These are phyloP conservation scores for Typhlomys cinereus DNA, from an alignment of 2,113 vertebrate genomes.

Conservation along the genomic window DNA sequence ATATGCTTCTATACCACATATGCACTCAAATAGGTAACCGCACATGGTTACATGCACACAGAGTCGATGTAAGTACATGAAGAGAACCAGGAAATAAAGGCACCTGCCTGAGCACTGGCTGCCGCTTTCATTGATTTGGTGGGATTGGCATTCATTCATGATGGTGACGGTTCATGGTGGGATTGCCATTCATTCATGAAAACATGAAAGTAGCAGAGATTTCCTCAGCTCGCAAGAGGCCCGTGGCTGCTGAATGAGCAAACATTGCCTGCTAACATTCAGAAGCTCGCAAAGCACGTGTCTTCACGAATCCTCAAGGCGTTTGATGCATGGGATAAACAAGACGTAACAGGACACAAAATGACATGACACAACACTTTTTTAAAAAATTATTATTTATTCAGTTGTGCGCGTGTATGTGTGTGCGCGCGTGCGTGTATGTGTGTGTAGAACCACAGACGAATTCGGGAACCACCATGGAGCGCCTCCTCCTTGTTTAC, in stretches of 20 bases:
- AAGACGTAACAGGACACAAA: not conserved
- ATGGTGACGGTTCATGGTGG: not conserved
- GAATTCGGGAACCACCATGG: no score
- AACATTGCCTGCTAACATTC: not conserved
- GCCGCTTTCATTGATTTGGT: not conserved
- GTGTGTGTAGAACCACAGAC: not conserved
- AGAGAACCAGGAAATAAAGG: not conserved
- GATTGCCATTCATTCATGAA: not conserved
- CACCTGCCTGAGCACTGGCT: not conserved
- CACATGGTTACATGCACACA: no score
- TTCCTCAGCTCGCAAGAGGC: not conserved
- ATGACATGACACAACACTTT: no score
- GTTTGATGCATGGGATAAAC: not conserved
- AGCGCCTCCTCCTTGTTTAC: no score
- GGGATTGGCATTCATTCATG: not conserved
- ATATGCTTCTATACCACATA: no score
- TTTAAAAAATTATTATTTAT: no score
- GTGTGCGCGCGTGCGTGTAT: not conserved
- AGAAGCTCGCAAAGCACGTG: not conserved
- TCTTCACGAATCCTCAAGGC: not conserved
- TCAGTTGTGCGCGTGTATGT: not conserved
- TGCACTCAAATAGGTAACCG: no score
- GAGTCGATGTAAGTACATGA: not conserved
- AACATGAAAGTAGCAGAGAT: not conserved
- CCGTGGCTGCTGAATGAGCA: not conserved